A percentile compares a stretch with the other conserved stretches of the same genome.
These are phyloP conservation scores for Chrysemys picta DNA, from an alignment of 2,113 vertebrate genomes.

Conservation along the genomic window DNA sequence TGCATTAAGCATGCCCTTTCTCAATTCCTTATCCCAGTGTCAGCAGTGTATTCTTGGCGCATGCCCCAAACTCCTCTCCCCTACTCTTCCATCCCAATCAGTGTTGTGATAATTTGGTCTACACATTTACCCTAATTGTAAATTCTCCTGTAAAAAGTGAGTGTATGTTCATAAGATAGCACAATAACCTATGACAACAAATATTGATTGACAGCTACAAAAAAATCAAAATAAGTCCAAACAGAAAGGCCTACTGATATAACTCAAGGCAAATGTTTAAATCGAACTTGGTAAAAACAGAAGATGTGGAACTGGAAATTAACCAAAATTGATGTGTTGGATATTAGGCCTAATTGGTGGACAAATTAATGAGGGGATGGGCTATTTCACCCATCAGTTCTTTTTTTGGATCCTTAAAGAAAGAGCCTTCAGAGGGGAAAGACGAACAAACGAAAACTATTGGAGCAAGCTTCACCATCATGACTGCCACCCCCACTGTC, in stretches of 20 bases:
- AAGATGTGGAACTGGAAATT: neutral
- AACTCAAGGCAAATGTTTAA: neutral
- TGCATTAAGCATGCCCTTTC: neutral
- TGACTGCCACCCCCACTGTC: neutral
- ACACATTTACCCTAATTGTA: neutral
- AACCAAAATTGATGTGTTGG: neutral
- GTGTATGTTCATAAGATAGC: neutral
- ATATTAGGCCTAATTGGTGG: neutral
- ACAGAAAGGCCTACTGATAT: neutral
- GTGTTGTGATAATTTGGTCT: neutral
- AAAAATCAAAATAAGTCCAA: neutral
- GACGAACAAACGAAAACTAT: neutral
- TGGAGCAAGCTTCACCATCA: neutral
- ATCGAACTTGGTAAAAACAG: neutral
- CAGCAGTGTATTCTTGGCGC: neutral
- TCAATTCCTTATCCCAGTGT: neutral
- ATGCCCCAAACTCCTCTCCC: neutral
- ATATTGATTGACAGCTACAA: neutral
- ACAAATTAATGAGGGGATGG: neutral
- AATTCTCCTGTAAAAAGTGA: neutral
- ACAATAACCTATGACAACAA: neutral
- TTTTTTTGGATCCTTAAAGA: neutral
- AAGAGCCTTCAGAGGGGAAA: neutral
- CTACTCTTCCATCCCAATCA: neutral
- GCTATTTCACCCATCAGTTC: neutral